Conservation (phyloP, 2,797 vertebrate species). For the Coregonus suidteri region DNA sequence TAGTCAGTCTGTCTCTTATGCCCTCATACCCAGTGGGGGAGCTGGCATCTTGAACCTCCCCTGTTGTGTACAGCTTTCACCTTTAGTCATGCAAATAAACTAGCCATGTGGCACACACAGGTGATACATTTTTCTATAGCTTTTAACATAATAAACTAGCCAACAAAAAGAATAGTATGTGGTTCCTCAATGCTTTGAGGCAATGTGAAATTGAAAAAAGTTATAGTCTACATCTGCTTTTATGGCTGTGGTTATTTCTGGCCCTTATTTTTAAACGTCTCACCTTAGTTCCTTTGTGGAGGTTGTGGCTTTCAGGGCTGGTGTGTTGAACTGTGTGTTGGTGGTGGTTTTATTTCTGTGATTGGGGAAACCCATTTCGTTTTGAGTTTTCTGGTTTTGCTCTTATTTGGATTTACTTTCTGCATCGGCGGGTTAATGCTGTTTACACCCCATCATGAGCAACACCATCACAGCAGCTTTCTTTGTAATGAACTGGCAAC, state of each 20-base stretch:
- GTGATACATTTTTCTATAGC: slow-evolving; percentile 49
- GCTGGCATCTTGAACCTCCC: slow-evolving; percentile 36
- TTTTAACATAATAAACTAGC: slow-evolving; percentile 27
- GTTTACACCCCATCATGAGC: slow-evolving; percentile 41
- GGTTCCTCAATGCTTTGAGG: background rate
- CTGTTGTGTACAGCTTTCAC: slow-evolving; percentile 28
- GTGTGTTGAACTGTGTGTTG: slow-evolving; percentile 6
- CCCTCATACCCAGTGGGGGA: slow-evolving; percentile 34
- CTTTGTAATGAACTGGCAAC: slow-evolving; percentile 41
- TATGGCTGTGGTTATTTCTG: too few relatives aligned
- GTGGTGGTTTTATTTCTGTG: background rate
- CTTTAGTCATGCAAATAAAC: slow-evolving; percentile 42
- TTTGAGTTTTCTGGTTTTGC: too few relatives aligned
- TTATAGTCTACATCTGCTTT: too few relatives aligned
- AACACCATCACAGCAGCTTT: slow-evolving; percentile 41
- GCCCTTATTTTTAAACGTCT: slow-evolving; percentile 39
- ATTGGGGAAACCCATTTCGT: too few relatives aligned
- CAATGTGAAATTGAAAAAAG: slow-evolving; percentile 6
- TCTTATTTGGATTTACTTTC: slow-evolving; percentile 12
- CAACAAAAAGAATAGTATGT: slow-evolving; percentile 46
- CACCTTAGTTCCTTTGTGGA: slow-evolving; percentile 50
- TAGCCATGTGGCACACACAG: slow-evolving; percentile 13
- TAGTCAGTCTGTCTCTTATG: slow-evolving; percentile 40
- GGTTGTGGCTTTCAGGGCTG: slow-evolving; percentile 30
- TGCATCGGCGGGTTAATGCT: slow-evolving; percentile 14